A percentile compares a stretch with the other conserved stretches of the same genome.
Evolutionary conservation across 2,888 invertebrate genomes (phyloP).

Genomic region (Ophioninae sp.): DNA sequence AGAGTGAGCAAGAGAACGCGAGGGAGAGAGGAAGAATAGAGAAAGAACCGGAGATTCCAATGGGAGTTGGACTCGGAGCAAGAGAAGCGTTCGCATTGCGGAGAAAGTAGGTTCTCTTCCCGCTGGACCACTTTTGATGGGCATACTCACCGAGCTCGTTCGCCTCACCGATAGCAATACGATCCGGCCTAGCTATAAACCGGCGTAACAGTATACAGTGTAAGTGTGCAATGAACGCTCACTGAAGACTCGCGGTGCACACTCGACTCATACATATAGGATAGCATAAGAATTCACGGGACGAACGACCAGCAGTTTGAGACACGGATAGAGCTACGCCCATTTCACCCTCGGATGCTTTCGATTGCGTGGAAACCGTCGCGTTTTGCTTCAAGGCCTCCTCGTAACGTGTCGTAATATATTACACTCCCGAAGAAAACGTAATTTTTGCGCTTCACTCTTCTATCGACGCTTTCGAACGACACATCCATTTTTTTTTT

Average conservation of each 20-base stretch:
- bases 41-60: constrained; percentile 28
- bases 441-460: background rate
- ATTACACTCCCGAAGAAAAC: constrained; percentile 27
- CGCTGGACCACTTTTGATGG: constrained; percentile 66
- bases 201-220: constrained; percentile 34
- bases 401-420: constrained; percentile 25
- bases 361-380: constrained; percentile 49
- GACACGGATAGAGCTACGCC: constrained; percentile 2
- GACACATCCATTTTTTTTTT: background rate
- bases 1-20: constrained; percentile 49
- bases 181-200: constrained; percentile 41
- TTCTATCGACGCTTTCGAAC: background rate
- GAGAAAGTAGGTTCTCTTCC: constrained; percentile 69
- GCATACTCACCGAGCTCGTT: constrained; percentile 23
- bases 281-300: constrained; percentile 36
- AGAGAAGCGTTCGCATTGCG: constrained; percentile 58
- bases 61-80: constrained; percentile 29
- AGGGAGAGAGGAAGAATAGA: constrained; percentile 27
- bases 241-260: background rate
- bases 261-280: background rate
- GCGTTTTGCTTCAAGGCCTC: constrained; percentile 53
- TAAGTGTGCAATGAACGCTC: constrained; percentile 20
- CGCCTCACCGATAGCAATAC: constrained; percentile 41
- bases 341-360: constrained; percentile 52
- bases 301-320: constrained; percentile 55